Base-by-base conservation (phyloP, 2,797 vertebrate species). In the Amniataba percoides region DNA sequence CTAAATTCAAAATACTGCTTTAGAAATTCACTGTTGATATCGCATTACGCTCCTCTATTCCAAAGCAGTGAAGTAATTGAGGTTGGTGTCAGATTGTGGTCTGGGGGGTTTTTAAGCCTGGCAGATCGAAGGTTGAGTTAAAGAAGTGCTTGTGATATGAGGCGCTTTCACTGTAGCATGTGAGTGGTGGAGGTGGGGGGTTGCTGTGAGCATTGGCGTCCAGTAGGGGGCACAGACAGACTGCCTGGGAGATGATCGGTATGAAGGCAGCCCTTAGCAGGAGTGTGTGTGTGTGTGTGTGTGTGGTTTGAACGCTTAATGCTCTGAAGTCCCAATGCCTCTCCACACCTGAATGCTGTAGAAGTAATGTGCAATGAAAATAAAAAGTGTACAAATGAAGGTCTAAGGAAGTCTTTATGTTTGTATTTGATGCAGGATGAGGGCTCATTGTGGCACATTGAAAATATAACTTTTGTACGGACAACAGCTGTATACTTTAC, bases 221-320 rank as follows among this genome's bases (percentile, higher is more conserved):
- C 98, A 97, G 96, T 92, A 96, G 98, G 96, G 96, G 98, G 97
- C 96, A 93, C 92, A 95, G 92, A 58, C 63, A 89, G 89, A 90
- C 95, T 93, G 73, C 73, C 23, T 14, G 77, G 63, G 48, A 72
- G 64, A 45, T 21, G 31, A 55, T 25, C 39, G 23, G 19, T 3
- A 14, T 51, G 65, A 60, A 51, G 62, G 66, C 57, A 49, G 62
- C 66, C 34, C 46, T 77, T 78, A 74, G 67, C 23, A 25, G 46
- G 27, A 60, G 21, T 19, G n/a, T 63, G 64, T 74, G 61, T 81
- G 51, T 81, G 43, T 27, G 27, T 27, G 27, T 27, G 27, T 31
- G 27, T 31, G 27, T 31, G 27, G n/a, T n/a, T 57, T 40, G 19
- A n/a, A 43, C 53, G 48, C 46, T 45, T 59, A 62, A 60, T 67